A percentile compares a stretch with the other conserved stretches of the same genome.
phyloP scores from a whole-genome alignment of 2,797 vertebrate genomes.

The Staurois parvus region DNA sequence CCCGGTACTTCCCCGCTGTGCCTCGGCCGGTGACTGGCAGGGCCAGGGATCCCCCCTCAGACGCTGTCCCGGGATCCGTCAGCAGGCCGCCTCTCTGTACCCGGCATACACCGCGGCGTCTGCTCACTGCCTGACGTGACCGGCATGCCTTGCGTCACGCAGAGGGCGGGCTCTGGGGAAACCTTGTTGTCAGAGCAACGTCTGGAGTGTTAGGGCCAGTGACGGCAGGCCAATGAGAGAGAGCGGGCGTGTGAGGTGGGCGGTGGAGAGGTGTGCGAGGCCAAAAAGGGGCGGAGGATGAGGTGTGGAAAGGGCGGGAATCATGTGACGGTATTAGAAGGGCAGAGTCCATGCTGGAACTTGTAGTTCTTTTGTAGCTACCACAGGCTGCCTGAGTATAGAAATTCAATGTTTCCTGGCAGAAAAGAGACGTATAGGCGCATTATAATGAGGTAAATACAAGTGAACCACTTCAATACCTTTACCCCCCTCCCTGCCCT shows the following conservation, averaged over 20 bases:
- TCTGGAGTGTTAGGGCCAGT: too few species aligned
- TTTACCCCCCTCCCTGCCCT: too few species aligned
- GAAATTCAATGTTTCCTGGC: too few species aligned
- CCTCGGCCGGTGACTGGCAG: neutral
- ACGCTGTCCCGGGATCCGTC: constrained; percentile 37
- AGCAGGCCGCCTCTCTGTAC: constrained; percentile 18
- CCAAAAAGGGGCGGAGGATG: too few species aligned
- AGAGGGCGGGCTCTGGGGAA: neutral
- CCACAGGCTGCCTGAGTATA: too few species aligned
- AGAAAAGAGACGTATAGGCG: too few species aligned
- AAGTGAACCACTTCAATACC: too few species aligned
- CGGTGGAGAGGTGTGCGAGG: too few species aligned
- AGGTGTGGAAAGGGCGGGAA: neutral
- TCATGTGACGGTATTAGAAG: too few species aligned
- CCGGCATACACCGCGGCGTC: constrained; percentile 48
- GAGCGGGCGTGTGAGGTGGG: neutral
- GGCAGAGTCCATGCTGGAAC: neutral
- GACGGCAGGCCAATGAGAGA: constrained; percentile 3
- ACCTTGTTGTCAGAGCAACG: constrained; percentile 15
- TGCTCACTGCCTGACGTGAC: constrained; percentile 52
- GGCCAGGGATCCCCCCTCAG: neutral
- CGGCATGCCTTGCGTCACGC: constrained; percentile 59
- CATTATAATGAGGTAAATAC: too few species aligned
- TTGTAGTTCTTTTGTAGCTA: too few species aligned
- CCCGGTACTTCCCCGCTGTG: neutral